Evolutionary conservation across 2,888 invertebrate species (phyloP).

Genomic region (Anthophora plumipes): DNA sequence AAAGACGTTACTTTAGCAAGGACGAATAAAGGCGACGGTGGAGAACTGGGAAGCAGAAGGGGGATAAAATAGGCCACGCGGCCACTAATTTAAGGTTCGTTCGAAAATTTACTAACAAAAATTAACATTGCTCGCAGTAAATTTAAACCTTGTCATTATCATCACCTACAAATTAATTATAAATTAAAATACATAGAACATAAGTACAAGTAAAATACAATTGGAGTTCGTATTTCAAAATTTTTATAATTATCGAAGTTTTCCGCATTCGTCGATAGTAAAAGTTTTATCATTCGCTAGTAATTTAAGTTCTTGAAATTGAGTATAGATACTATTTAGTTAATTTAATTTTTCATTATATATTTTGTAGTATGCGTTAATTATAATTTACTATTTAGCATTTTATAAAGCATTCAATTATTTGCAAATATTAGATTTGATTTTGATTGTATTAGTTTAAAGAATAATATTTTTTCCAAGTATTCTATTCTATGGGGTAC

Average conservation of each 20-base stretch:
- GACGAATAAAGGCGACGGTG: slow-evolving; percentile 51
- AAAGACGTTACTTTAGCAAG: slow-evolving; percentile 67
- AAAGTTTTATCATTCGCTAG: background rate
- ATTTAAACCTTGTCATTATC: background rate
- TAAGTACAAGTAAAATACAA: background rate
- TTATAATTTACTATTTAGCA: background rate
- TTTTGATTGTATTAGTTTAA: background rate
- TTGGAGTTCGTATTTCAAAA: background rate
- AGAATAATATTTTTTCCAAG: background rate
- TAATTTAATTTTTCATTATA: background rate
- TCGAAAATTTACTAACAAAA: slow-evolving; percentile 52
- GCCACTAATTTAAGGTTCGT: slow-evolving; percentile 57
- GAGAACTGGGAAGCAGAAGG: slow-evolving; percentile 49
- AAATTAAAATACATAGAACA: background rate
- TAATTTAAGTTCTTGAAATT: background rate
- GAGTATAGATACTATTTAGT: background rate
- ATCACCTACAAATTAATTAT: background rate
- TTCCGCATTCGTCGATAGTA: background rate
- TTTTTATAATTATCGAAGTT: slow-evolving; percentile 7
- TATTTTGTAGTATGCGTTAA: background rate
- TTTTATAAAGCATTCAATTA: background rate
- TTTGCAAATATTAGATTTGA: background rate
- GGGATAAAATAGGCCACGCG: slow-evolving; percentile 68
- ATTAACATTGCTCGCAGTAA: background rate
- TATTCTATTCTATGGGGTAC: background rate